Base-by-base conservation (phyloP, 2,797 vertebrate species). In the Tokudaia tokunoshimensis region DNA sequence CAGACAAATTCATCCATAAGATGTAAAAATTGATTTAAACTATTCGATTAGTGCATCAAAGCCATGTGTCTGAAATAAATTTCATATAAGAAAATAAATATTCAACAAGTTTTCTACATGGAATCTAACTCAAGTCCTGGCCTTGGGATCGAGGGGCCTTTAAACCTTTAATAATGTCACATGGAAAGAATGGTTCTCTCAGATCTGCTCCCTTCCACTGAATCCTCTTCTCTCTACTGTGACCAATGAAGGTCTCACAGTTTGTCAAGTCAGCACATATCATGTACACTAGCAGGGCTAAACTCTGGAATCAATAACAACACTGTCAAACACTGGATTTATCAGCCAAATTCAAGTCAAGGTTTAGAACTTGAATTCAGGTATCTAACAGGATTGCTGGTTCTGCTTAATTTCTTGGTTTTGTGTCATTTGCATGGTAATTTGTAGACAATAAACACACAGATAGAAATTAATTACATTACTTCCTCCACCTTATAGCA, bases 321-420 rank as follows among this genome's bases (percentile, higher is more conserved):
- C 82, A 22, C 59, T 65, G 88, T 72, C 63, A 83, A 94, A 91
- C 50, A 1, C 74, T 47, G 47, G 3, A 41, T 72, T 92, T 80
- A 76, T 29, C 29, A 47, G 29, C 67, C 29, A 92, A 84, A 78
- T 81, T 94, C 67, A 91, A 80, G 83, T 89, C 79, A 34, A n/a
- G 86, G 57, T 72, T 67, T 86, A 86, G n/a, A 91, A 52, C 84
- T 47, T 74, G 55, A 95, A 95, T 86, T 94, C 89, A 84, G 86
- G 55, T 59, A 47, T 29, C 50, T 87, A 87, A 87, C 19, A 76
- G 24, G n/a, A 52, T 44, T 93, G 47, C 74, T 81, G 22, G 20
- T 78, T 67, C 59, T 86, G 50, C 17, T 81, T 89, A 90, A 52
- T 92, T 84, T 91, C 92, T 91, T 55, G 26, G 22, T 55, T 86